A percentile compares a stretch with the other conserved stretches of the same genome.
Conservation (phyloP, 2,113 vertebrate genomes). For the Neolamprologus ventralis region DNA sequence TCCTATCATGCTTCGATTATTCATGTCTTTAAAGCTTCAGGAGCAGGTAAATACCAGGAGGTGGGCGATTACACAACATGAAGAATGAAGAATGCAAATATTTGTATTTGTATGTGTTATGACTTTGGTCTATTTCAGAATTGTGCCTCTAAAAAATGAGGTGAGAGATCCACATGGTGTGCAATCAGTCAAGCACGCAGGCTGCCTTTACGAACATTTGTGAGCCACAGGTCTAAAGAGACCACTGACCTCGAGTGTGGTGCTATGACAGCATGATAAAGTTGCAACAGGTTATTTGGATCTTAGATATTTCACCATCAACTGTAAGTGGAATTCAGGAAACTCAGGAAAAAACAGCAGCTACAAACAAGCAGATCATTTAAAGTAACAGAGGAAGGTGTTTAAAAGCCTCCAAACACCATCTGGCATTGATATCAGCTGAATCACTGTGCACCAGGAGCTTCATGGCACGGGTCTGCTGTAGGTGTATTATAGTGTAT, state of each 20-base stretch:
- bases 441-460: not conserved
- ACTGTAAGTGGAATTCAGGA: not conserved
- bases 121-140: not conserved
- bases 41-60: not conserved
- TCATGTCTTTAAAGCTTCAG: accelerated
- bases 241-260: not conserved
- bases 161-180: not conserved
- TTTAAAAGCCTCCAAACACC: not conserved
- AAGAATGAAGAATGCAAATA: not conserved
- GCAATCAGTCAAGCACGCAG: accelerated
- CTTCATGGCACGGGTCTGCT: accelerated
- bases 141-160: accelerated
- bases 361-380: not conserved
- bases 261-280: not conserved
- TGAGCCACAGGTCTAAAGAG: accelerated
- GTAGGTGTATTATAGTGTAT: not conserved
- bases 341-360: too few species aligned
- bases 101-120: too few species aligned
- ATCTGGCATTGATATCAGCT: not conserved
- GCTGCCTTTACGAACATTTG: not conserved
- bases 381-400: not conserved
- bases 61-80: accelerated
- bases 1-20: not conserved
- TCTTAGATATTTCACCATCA: not conserved
- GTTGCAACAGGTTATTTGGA: accelerated